Conservation (phyloP, 2,888 invertebrate genomes). For the Cynaeus angustus region DNA sequence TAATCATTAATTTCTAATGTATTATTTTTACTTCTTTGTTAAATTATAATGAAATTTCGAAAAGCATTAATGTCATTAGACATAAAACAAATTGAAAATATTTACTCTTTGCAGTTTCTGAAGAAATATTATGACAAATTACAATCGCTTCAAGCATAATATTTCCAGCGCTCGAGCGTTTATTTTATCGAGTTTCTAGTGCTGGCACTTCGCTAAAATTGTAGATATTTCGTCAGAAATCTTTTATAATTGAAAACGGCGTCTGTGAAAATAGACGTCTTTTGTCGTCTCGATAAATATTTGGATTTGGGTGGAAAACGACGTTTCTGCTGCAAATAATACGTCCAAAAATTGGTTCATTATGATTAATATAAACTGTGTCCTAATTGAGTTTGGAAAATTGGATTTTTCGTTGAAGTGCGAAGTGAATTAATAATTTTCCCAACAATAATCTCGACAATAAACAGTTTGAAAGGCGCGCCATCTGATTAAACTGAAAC, state of each 20-base stretch:
- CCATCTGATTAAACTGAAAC: constrained; percentile 50
- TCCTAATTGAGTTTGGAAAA: constrained; percentile 42
- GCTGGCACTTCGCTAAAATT: constrained; percentile 50
- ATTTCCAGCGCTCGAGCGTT: constrained; percentile 48
- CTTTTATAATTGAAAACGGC: constrained; percentile 54
- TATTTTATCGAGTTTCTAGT: constrained; percentile 50
- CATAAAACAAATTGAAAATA: constrained; percentile 47
- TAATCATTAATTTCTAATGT: no score
- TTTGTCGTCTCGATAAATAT: constrained; percentile 50
- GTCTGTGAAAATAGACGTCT: constrained; percentile 48
- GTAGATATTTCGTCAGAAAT: constrained; percentile 54
- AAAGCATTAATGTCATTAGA: constrained; percentile 53
- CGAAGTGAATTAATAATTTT: constrained; percentile 43
- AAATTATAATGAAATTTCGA: constrained; percentile 3
- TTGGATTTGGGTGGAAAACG: constrained; percentile 47
- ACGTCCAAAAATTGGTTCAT: constrained; percentile 36
- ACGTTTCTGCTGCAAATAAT: constrained; percentile 40
- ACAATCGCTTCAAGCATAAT: constrained; percentile 53
- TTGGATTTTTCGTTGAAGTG: constrained; percentile 45
- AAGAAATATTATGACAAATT: constrained; percentile 55
- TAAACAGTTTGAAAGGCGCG: constrained; percentile 46
- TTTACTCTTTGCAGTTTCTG: constrained; percentile 47
- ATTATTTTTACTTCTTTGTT: background rate
- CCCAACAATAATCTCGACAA: constrained; percentile 43
- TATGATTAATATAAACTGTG: constrained; percentile 45